Evolutionary conservation across 2,888 invertebrate species (phyloP).

Genomic region (Lagria hirta): DNA sequence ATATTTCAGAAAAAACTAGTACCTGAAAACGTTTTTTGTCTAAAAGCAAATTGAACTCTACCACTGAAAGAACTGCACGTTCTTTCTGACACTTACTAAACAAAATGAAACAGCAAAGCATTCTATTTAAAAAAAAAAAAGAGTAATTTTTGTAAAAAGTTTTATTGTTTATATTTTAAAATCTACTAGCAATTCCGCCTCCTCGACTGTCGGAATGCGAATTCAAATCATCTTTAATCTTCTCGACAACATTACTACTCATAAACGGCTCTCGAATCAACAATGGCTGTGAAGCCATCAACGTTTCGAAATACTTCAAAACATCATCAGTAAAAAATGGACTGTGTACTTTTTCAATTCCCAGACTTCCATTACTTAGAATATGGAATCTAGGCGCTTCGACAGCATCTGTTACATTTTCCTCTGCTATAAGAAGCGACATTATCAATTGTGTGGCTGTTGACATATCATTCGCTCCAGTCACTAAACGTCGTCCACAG

Average conservation of each 20-base stretch:
- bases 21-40: no score
- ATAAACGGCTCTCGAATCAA: slow-evolving; percentile 55
- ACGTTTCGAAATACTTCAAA: slow-evolving; percentile 42
- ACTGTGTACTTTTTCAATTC: slow-evolving; percentile 50
- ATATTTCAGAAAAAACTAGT: no score
- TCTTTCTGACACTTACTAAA: no score
- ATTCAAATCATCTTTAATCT: slow-evolving; percentile 62
- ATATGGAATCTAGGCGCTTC: slow-evolving; percentile 57
- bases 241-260: slow-evolving; percentile 69
- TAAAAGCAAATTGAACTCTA: no score
- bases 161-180: no score
- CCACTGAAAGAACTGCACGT: no score
- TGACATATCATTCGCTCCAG: slow-evolving; percentile 58
- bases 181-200: slow-evolving; percentile 68
- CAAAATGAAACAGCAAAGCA: no score
- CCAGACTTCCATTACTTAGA: slow-evolving; percentile 43
- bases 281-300: slow-evolving; percentile 37
- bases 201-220: slow-evolving; percentile 75
- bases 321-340: slow-evolving; percentile 47
- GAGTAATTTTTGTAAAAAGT: no score
- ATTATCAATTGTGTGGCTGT: slow-evolving; percentile 57
- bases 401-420: slow-evolving; percentile 55
- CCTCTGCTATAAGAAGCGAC: slow-evolving; percentile 52
- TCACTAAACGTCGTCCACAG: slow-evolving; percentile 58
- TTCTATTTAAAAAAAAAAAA: no score